Percentiles rank a stretch among this genome's conserved stretches.
Conservation (phyloP, 2,113 vertebrate genomes). For the Chelonoidis abingdonii region DNA sequence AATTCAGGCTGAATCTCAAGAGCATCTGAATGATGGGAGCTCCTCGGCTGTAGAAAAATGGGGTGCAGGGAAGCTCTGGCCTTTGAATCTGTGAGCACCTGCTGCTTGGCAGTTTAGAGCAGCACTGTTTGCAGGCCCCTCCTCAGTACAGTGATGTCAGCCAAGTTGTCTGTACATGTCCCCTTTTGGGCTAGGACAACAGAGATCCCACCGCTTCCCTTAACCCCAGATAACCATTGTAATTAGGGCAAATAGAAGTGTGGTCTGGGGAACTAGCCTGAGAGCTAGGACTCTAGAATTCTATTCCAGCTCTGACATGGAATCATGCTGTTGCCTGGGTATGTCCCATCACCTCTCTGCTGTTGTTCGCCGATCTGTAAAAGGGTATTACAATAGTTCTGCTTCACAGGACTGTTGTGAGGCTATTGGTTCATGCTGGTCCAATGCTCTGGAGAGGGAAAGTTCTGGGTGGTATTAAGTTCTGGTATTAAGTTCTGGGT, state of each 20-base stretch:
- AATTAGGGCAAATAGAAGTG: background rate
- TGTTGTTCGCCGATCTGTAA: background rate
- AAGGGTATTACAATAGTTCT: background rate
- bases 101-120: background rate
- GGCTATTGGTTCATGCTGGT: too few species aligned
- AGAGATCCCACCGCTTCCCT: too few species aligned
- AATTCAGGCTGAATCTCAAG: background rate
- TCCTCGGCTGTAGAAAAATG: background rate
- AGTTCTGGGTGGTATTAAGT: background rate
- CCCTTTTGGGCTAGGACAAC: background rate
- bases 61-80: background rate
- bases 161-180: too few species aligned
- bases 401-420: too few species aligned
- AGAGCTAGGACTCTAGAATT: background rate
- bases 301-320: too few species aligned
- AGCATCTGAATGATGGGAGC: background rate
- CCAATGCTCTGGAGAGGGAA: too few species aligned
- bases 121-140: background rate
- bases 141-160: too few species aligned
- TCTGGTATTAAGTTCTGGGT: background rate
- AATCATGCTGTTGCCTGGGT: too few species aligned
- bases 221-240: background rate
- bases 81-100: background rate
- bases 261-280: background rate
- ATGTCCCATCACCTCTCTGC: background rate